Evolutionary conservation across 2,888 invertebrate species (phyloP), one percentile per base, ranked within the genome.

Genomic region (Pandemis corylana): DNA sequence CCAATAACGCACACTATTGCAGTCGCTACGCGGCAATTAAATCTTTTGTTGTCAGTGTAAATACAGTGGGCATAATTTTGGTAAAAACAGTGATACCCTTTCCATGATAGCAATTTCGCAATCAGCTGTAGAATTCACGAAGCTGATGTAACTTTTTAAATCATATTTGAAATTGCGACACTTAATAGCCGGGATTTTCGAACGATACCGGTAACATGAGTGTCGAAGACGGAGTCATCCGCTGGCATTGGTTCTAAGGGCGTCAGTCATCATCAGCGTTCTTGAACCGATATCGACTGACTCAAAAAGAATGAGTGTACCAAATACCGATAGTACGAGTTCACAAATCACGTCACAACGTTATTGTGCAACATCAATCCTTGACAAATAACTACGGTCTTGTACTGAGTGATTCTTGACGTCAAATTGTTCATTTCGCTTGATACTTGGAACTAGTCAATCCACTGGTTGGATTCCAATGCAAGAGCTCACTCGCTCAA

Each of bases 161-260:
- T 20, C 28, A 36, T 10, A 13, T 56, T 68, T 56, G 79, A 86
- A 84, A 86, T 89, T 87, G 87, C 87, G 86, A 80, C 86, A 83
- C 85, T 84, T 85, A 82, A 81, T 81, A 79, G 77, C 80, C 80
- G 78, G 81, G 80, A 81, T 79, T 79, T 76, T 71, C 79, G 77
- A 80, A 87, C 88, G 89, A 88, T 88, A 88, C 87, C 87, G 84
- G 90, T 88, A 90, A 92, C 84, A 81, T 78, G 85, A 90, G 86
- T 78, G 80, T 86, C 41, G 41, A 12, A 71, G 59, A 86, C 20
- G 41, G 13, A 71, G 59, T 53, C 73, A 49, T 69, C 59, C 41
- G 46, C 20, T 51, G 51, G 59, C 56, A 20, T 41, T 64, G 56
- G 46, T 46, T 64, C 41, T 56, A 15, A 15, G 7, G 7, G 56